Percentiles rank a stretch among this genome's conserved stretches.
Conservation (phyloP, 2,113 vertebrate genomes). For the Promerops cafer region DNA sequence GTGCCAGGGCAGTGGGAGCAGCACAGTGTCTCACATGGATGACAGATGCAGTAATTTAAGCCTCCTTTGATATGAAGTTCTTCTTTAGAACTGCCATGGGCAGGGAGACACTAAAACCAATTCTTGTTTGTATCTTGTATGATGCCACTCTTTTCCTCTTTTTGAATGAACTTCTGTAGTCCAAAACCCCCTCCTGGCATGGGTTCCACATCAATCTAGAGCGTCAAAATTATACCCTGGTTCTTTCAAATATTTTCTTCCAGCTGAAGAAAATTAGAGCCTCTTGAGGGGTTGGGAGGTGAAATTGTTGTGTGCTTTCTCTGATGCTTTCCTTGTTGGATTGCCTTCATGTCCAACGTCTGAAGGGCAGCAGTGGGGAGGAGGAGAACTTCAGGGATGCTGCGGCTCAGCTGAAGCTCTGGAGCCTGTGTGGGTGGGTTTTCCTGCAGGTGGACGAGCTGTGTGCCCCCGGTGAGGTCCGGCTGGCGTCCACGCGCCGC, state of each 20-base stretch:
- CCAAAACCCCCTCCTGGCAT: neutral
- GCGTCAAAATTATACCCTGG: neutral
- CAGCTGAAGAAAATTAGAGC: neutral
- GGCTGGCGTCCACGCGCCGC: constrained; percentile 78
- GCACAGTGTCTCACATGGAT: neutral
- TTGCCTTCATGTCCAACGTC: rapidly evolving
- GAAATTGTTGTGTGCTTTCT: neutral
- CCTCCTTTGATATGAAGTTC: neutral
- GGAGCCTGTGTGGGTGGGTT: neutral
- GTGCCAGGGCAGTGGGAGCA: neutral
- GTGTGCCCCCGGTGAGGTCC: constrained; percentile 76
- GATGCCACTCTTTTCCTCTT: neutral
- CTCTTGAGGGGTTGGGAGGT: neutral
- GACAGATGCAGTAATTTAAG: neutral
- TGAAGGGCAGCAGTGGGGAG: rapidly evolving
- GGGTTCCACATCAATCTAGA: neutral
- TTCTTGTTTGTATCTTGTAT: neutral
- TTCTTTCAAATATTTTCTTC: neutral
- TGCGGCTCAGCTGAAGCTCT: neutral
- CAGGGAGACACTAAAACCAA: neutral
- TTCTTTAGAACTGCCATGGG: neutral
- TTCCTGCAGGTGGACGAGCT: constrained; percentile 74
- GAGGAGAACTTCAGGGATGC: neutral
- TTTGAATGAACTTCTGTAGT: neutral
- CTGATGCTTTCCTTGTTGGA: neutral